Evolutionary conservation across 64 coral and sea anemone genomes (phyloP), one percentile per base, ranked within the genome.

Genomic region (Pocillopora damicornis): DNA sequence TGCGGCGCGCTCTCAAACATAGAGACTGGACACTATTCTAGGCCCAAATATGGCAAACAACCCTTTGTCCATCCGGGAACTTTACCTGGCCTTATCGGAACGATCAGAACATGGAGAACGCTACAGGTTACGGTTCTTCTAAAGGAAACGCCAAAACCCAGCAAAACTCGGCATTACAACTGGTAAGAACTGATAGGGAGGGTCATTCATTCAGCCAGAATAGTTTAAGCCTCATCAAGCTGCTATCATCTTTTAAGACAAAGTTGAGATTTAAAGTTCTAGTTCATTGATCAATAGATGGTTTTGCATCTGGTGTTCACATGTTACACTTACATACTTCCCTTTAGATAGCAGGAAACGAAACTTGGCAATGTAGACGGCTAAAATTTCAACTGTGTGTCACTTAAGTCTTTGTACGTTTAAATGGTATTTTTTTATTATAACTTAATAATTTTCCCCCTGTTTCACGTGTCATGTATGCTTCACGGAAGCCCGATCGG

Each of bases 81-180:
- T 72, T 74, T 58, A 5, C 67, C 18, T 71, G 23, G 18, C 5
- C 25, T 11, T 51, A 51, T 51, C 42, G 42, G 7, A 51, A 51
- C 42, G 42, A 51, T 51, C 42, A 7, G 10, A 86, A 86, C 35
- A 86, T 86, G 82, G 81, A 91, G 8, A 81, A 42, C 8, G n/a
- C 86, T 14, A 76, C 82, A 14, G 89, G 89, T 2, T 91, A 91
- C 17, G 76, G 89, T 63, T 91, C 89, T 23, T 79, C 89, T 13
- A n/a, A 38, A 45, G 89, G 86, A 86, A 81, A 86, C 62, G 89
- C 38, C n/a, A 84, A 91, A 91, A 79, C 77, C 35, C 56, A 63
- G 12, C 75, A 18, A 22, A 86, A 87, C 42, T 62, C 57, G 11
- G 23, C 75, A 4, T 15, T 62, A 51, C 30, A 86, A 64, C 23